Evolutionary conservation across 2,888 invertebrate species (phyloP), one percentile per base, ranked within the genome.

Genomic region (Pollenia angustigena): DNA sequence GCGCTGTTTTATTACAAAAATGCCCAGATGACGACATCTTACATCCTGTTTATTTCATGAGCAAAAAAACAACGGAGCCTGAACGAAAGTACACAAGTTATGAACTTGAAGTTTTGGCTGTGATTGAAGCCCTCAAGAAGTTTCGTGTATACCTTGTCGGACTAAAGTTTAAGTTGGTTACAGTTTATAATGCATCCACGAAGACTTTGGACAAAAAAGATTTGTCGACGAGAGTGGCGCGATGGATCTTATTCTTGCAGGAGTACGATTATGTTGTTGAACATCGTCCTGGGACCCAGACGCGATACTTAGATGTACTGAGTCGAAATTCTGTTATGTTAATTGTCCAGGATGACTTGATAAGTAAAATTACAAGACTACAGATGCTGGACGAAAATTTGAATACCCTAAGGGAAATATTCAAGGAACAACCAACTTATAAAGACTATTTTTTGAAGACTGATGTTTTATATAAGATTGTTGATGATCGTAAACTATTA

Each of bases 81-180:
- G 88, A 88, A 44, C n/a, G 71, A 11, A 82, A 82, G 18, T 81
- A 80, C 14, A 54, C 68, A 0, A 85, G 85, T 8, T 82, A 83
- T 50, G 85, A 88, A 58, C 56, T 86, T 3, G 81, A 88, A 50
- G 79, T 87, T 4, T 44, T 85, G 10, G 87, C 81, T 1, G 66
- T 87, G 8, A 76, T 88, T 3, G 76, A 80, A 46, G 89, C 90
- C 0, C n/a, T 89, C 8, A 88, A 88, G 18, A 90, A 89, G 56
- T 90, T 90, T 68, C 52, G 88, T 1, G 82, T 89, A n/a, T 90
- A 90, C 88, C 87, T 89, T 1, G 42, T 90, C 10, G 88, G 89
- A 6, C 44, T 81, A 0, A 58, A 81, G 4, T 89, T 89, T 72
- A 87, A 85, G 42, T 64, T 89, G 16, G 83, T 88, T 2, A 88